Conservation (phyloP, 35 echinoderm and acorn worm species). For the Amphiura filiformis region DNA sequence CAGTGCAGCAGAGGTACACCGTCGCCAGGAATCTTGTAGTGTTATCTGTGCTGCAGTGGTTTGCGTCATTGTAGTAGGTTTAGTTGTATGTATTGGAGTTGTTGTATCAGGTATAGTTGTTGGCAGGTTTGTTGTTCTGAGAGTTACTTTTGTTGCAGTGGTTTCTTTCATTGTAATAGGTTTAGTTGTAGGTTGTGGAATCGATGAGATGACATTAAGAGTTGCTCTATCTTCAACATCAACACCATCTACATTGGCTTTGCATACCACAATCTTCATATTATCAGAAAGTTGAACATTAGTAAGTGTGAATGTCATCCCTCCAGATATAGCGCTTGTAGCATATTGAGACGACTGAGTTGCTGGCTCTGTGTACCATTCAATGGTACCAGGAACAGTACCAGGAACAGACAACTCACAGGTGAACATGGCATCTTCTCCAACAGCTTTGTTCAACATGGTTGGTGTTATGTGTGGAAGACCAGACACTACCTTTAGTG, state of each 20-base stretch:
- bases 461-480: background rate
- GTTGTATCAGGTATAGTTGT: no score
- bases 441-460: background rate
- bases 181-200: background rate
- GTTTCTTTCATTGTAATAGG: background rate
- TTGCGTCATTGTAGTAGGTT: no score
- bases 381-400: background rate
- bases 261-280: background rate
- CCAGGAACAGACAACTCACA: background rate
- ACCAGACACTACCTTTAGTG: background rate
- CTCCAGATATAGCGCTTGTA: no score
- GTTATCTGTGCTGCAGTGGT: no score
- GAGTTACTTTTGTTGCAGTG: no score
- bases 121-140: no score
- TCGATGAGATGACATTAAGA: background rate
- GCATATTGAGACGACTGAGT: background rate
- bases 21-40: no score
- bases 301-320: background rate
- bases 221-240: background rate
- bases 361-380: background rate
- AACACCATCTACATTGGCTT: background rate
- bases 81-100: no score
- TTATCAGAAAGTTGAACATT: background rate
- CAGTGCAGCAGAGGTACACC: no score
- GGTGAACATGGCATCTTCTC: background rate